Conservation (phyloP, 2,113 vertebrate genomes). For the Felis chaus region DNA sequence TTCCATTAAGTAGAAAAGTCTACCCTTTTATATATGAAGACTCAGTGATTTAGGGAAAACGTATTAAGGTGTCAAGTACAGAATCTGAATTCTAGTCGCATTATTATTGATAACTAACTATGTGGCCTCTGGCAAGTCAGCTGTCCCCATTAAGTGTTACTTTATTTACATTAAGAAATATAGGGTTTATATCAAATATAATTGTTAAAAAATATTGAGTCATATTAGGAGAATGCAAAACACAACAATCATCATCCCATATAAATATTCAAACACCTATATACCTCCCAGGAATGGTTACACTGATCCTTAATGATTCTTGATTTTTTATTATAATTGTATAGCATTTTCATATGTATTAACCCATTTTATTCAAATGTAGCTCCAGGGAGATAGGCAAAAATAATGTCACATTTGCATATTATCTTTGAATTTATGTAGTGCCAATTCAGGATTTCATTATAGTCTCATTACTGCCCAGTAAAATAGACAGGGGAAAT, state of each 20-base stretch:
- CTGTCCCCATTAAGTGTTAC: neutral
- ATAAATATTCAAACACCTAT: neutral
- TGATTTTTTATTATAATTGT: constrained; percentile 51
- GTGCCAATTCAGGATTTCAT: constrained; percentile 23
- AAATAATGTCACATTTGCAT: constrained; percentile 65
- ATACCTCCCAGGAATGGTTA: neutral
- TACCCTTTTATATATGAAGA: neutral
- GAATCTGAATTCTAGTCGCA: neutral
- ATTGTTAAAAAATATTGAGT: neutral
- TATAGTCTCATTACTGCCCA: neutral
- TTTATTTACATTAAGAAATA: constrained; percentile 9
- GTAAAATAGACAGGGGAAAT: neutral
- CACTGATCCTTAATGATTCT: constrained; percentile 23
- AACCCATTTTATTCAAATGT: constrained; percentile 62
- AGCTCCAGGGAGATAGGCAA: neutral
- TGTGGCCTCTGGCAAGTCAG: neutral
- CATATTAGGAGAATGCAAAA: neutral
- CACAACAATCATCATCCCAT: neutral
- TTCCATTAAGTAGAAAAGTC: neutral
- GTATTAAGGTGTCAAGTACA: neutral
- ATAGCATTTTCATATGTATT: constrained; percentile 43
- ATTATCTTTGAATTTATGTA: constrained; percentile 51
- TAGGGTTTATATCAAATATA: neutral
- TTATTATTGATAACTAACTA: neutral
- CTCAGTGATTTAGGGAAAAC: neutral